Evolutionary conservation across 2,797 vertebrate species (phyloP).

Genomic region (Thamnophis elegans): DNA sequence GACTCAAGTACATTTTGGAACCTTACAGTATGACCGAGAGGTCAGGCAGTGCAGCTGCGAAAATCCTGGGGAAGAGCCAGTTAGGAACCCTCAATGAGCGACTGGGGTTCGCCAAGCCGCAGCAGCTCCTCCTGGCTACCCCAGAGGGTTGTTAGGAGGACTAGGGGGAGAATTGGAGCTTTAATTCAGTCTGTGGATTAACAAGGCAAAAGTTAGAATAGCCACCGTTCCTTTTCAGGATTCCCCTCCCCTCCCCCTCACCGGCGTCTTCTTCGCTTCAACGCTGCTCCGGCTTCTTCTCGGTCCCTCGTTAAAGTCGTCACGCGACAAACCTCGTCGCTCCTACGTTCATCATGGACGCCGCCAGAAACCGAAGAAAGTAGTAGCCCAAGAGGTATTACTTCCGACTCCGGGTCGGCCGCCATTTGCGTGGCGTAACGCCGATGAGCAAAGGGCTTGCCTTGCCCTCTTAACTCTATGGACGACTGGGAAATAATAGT

Average conservation of each 20-base stretch:
- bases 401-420: neutral
- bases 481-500: neutral
- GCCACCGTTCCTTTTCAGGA: neutral
- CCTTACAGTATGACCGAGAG: neutral
- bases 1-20: too few species aligned
- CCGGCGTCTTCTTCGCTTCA: neutral
- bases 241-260: neutral
- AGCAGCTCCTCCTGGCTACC: neutral
- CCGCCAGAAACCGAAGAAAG: too few species aligned
- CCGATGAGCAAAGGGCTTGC: too few species aligned
- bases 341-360: neutral
- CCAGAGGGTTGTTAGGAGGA: neutral
- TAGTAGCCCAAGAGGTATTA: rapidly evolving
- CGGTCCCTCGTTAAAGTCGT: neutral
- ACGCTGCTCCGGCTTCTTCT: too few species aligned
- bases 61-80: neutral
- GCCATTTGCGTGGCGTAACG: neutral
- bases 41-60: too few species aligned
- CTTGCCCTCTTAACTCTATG: neutral
- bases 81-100: neutral
- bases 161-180: neutral
- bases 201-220: neutral
- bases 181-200: neutral
- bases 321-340: neutral
- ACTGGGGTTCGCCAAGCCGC: neutral